Percentiles rank a stretch among this genome's conserved stretches.
These are phyloP conservation scores for Aspidapion aeneum DNA, from an alignment of 2,888 invertebrate genomes.

Conservation along the genomic window DNA sequence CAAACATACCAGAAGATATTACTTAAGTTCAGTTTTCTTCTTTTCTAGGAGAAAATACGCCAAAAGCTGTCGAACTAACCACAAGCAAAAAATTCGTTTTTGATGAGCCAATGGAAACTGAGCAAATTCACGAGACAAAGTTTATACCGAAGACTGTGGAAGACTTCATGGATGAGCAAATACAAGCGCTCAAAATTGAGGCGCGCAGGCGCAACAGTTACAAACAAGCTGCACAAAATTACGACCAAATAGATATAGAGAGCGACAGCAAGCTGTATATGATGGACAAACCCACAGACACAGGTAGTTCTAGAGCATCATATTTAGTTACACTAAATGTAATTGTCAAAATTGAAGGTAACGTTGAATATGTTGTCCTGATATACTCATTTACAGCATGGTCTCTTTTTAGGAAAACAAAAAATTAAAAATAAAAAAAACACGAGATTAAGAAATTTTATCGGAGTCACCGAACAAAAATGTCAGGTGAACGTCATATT, in stretches of 20 bases:
- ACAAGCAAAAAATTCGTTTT: conserved; percentile 20
- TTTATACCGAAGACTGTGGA: conserved; percentile 38
- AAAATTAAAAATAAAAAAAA: too few species aligned
- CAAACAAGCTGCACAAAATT: conserved; percentile 43
- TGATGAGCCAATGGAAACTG: conserved; percentile 19
- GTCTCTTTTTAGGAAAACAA: too few species aligned
- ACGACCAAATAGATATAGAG: conserved; percentile 38
- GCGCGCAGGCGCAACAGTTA: conserved; percentile 44
- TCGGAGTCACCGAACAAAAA: too few species aligned
- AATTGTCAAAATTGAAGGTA: too few species aligned
- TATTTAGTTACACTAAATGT: background rate
- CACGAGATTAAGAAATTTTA: too few species aligned
- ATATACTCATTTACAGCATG: too few species aligned
- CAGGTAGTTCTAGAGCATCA: background rate
- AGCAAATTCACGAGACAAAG: conserved; percentile 13
- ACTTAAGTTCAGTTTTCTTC: too few species aligned
- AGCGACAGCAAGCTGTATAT: conserved; percentile 23
- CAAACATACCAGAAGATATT: too few species aligned
- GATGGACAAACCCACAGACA: background rate
- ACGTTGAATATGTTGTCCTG: too few species aligned
- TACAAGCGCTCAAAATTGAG: conserved; percentile 42
- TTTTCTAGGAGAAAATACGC: conserved; percentile 25
- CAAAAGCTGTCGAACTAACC: conserved; percentile 26
- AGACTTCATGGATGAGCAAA: conserved; percentile 42
- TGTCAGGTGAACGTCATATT: too few species aligned